phyloP scores from a whole-genome alignment of 2,113 vertebrate genomes.

The Colius striatus region DNA sequence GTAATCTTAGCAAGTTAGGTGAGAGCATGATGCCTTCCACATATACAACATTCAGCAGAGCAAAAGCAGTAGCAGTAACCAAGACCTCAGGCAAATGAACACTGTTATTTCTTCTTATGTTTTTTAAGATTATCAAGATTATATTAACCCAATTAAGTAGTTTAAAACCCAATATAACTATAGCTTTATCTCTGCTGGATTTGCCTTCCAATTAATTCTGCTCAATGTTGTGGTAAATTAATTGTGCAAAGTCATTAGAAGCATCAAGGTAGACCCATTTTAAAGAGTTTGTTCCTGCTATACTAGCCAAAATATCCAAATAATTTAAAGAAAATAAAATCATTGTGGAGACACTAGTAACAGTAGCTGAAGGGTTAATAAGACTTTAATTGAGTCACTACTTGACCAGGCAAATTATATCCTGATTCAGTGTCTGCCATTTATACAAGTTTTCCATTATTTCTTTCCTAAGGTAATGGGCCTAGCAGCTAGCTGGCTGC shows the following conservation, averaged over 20 bases:
- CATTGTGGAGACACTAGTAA: neutral
- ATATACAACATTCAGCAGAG: neutral
- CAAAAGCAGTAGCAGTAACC: neutral
- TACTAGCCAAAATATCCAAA: neutral
- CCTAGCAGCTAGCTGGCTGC: constrained; percentile 72
- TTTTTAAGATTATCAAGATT: constrained; percentile 39
- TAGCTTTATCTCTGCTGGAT: constrained; percentile 13
- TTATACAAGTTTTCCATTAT: constrained; percentile 67
- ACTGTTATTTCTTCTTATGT: neutral
- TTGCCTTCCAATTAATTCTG: constrained; percentile 45
- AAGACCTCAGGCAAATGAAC: neutral
- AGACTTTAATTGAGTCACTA: constrained; percentile 50
- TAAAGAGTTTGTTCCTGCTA: neutral
- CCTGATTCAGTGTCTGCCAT: constrained; percentile 60
- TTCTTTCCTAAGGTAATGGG: constrained; percentile 76
- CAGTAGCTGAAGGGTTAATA: constrained; percentile 66
- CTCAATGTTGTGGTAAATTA: constrained; percentile 52
- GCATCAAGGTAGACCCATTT: neutral
- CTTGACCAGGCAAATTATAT: constrained; percentile 72
- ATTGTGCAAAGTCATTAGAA: constrained; percentile 34
- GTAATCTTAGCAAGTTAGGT: neutral
- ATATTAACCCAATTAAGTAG: constrained; percentile 1
- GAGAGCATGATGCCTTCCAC: rapidly evolving
- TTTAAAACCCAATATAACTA: constrained; percentile 50
- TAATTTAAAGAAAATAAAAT: neutral